phyloP scores from a whole-genome alignment of 2,797 vertebrate species.

The Tragopan temminckii region DNA sequence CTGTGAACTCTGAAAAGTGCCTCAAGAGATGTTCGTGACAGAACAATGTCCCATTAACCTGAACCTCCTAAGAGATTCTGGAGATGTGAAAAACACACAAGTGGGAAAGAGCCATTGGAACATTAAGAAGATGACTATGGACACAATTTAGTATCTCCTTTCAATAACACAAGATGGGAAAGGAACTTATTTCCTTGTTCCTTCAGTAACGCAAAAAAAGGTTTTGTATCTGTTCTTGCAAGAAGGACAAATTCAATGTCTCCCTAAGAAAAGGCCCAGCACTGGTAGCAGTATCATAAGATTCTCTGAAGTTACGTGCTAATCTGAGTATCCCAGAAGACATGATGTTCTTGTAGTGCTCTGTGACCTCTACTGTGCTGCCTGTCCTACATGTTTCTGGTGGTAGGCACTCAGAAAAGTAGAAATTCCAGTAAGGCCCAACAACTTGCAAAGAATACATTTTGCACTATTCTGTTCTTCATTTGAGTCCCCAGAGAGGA shows the following conservation, averaged over 20 bases:
- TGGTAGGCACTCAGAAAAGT: not conserved
- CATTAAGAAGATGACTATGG: not conserved
- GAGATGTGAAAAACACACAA: slow-evolving; percentile 28
- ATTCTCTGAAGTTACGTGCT: not conserved
- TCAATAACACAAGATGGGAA: not conserved
- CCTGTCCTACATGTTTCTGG: not conserved
- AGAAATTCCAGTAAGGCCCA: slow-evolving; percentile 3
- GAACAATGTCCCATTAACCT: slow-evolving; percentile 51
- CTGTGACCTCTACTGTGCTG: not conserved
- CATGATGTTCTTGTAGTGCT: not conserved
- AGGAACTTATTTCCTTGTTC: slow-evolving; percentile 29
- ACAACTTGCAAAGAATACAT: not conserved
- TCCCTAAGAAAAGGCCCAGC: not conserved
- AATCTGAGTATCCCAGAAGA: not conserved
- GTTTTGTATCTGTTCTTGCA: not conserved
- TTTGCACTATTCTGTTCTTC: not conserved
- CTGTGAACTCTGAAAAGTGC: not conserved
- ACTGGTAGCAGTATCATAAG: not conserved
- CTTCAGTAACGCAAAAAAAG: not conserved
- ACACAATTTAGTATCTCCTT: slow-evolving; percentile 18
- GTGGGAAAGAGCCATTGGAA: slow-evolving; percentile 5
- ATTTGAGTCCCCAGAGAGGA: not conserved
- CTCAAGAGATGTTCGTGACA: slow-evolving; percentile 10
- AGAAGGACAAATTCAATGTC: not conserved
- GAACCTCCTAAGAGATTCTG: slow-evolving; percentile 30